A percentile compares a stretch with the other conserved stretches of the same genome.
These are phyloP conservation scores for Novumbra hubbsi DNA, from an alignment of 2,797 vertebrate species.

Conservation along the genomic window DNA sequence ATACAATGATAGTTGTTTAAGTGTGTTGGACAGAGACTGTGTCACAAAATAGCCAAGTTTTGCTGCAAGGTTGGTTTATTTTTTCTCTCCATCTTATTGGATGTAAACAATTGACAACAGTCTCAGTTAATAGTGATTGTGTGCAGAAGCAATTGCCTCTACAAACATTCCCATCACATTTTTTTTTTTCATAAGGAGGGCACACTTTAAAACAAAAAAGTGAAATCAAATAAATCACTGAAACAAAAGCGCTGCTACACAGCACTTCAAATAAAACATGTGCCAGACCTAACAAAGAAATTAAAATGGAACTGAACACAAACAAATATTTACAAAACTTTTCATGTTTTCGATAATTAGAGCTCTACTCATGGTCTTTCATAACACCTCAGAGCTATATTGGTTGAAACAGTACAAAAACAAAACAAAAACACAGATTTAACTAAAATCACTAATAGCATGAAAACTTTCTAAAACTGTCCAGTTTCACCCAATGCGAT, in stretches of 20 bases:
- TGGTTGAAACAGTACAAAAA: not conserved
- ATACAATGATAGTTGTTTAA: not conserved
- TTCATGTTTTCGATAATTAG: not conserved
- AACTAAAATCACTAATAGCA: not conserved
- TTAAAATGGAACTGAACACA: constrained; percentile 19
- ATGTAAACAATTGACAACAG: constrained; percentile 31
- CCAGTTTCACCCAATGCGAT: not conserved
- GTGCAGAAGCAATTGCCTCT: constrained; percentile 5
- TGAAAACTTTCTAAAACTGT: constrained; percentile 10
- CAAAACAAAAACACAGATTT: not conserved
- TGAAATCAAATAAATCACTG: constrained; percentile 13
- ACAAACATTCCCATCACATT: constrained; percentile 9
- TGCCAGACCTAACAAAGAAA: constrained; percentile 25
- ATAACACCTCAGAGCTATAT: not conserved
- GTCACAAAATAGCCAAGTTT: not conserved
- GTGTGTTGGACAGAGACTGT: not conserved
- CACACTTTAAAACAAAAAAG: constrained; percentile 27
- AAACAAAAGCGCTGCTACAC: constrained; percentile 30
- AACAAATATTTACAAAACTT: constrained; percentile 12
- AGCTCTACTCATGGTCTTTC: not conserved
- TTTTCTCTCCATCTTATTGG: not conserved
- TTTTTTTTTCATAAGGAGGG: not conserved
- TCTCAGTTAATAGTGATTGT: not conserved
- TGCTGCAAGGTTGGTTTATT: not conserved
- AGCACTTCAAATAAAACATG: not conserved